phyloP scores from a whole-genome alignment of 2,113 vertebrate species.

The Zapus hudsonius region DNA sequence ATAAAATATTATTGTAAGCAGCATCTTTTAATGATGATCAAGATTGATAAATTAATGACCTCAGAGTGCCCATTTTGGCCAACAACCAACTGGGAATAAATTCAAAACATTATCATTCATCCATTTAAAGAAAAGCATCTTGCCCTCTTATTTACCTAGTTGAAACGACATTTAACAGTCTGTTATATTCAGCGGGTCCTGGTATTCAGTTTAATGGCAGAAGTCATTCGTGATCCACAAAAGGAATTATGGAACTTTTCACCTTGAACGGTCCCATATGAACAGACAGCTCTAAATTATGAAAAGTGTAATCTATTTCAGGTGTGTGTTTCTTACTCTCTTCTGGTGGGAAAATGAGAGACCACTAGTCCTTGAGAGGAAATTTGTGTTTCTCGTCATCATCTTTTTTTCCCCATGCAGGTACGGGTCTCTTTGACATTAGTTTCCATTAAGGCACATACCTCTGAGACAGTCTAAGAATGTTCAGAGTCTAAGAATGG shows the following conservation, averaged over 20 bases:
- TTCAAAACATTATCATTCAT: not conserved
- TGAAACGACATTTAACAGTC: not conserved
- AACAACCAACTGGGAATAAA: not conserved
- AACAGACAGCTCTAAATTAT: not conserved
- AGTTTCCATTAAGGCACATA: not conserved
- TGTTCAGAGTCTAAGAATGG: not conserved
- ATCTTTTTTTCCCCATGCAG: not conserved
- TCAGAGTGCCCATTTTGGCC: not conserved
- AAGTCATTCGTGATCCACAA: not conserved
- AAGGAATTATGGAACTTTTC: not conserved
- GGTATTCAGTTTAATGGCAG: not conserved
- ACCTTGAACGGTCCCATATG: not conserved
- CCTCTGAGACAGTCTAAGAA: not conserved
- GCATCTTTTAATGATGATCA: not conserved
- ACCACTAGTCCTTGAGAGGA: not conserved
- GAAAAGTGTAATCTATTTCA: not conserved
- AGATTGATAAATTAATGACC: conserved; percentile 9
- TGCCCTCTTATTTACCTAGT: not conserved
- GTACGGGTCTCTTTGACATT: not conserved
- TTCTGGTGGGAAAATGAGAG: not conserved
- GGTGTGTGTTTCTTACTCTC: not conserved
- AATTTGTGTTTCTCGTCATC: not conserved
- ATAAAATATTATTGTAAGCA: not conserved
- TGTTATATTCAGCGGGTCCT: not conserved
- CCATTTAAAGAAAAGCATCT: not conserved